These are phyloP conservation scores for Balearica regulorum DNA, from an alignment of 2,797 vertebrate species.

Conservation along the genomic window DNA sequence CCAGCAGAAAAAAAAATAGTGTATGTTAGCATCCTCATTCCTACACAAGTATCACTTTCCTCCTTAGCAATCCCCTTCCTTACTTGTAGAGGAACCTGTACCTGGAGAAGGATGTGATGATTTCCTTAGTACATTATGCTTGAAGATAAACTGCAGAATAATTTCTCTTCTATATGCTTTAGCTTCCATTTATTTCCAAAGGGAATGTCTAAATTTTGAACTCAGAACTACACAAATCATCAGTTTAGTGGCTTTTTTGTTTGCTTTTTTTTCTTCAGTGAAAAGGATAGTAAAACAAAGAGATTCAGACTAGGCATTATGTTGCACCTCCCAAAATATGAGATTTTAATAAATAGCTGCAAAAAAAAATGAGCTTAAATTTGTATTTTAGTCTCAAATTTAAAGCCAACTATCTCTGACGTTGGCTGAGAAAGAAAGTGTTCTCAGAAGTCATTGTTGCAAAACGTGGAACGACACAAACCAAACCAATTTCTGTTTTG, in stretches of 20 bases:
- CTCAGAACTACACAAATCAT: neutral
- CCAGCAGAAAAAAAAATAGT: fast-evolving
- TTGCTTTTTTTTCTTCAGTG: neutral
- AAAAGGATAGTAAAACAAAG: neutral
- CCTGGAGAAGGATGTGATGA: neutral
- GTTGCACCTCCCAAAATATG: neutral
- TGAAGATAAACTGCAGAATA: constrained; percentile 4
- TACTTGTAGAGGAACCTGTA: neutral
- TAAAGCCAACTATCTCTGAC: no score
- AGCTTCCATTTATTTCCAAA: constrained; percentile 17
- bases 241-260: neutral
- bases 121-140: neutral
- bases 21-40: neutral
- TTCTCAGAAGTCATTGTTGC: no score
- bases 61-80: neutral
- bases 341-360: neutral
- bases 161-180: constrained; percentile 17
- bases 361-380: no score
- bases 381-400: no score
- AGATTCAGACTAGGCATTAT: neutral
- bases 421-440: no score
- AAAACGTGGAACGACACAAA: neutral
- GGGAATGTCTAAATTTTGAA: neutral
- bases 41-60: neutral
- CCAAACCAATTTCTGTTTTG: neutral